Evolutionary conservation across 2,113 vertebrate genomes (phyloP).

Genomic region (Onychostruthus taczanowskii): DNA sequence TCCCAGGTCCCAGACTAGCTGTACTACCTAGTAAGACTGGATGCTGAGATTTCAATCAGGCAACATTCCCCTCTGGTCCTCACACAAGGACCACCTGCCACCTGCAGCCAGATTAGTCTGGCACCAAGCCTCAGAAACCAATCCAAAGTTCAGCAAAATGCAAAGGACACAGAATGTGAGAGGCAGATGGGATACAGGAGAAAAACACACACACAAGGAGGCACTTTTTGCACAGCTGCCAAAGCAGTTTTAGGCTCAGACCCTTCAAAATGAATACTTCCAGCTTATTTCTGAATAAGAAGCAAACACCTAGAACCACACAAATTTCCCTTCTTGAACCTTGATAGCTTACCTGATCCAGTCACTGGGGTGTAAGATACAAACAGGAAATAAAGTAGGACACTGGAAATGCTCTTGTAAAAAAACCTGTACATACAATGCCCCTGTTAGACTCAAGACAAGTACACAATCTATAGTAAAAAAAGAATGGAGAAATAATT

Average conservation of each 20-base stretch:
- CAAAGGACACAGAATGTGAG: neutral
- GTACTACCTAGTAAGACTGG: neutral
- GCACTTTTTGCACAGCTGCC: neutral
- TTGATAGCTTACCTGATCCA: neutral
- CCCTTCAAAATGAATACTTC: neutral
- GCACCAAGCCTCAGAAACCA: neutral
- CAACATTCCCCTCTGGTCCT: neutral
- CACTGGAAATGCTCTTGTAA: neutral
- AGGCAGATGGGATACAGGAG: neutral
- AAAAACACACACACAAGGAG: neutral
- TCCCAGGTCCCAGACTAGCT: neutral
- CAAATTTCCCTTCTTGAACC: neutral
- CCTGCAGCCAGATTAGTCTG: neutral
- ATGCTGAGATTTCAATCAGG: neutral
- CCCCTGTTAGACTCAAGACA: neutral
- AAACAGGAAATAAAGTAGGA: neutral
- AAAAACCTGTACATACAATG: neutral
- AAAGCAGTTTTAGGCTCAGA: neutral
- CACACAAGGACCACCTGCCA: neutral
- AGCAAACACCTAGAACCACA: neutral
- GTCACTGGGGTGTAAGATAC: neutral
- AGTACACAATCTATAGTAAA: neutral
- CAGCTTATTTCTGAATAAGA: neutral
- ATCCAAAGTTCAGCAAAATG: neutral
- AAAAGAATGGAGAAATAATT: neutral